Conservation (phyloP, 30 jellyfish, hydroid and myxozoan species). For the Aurelia sp. region DNA sequence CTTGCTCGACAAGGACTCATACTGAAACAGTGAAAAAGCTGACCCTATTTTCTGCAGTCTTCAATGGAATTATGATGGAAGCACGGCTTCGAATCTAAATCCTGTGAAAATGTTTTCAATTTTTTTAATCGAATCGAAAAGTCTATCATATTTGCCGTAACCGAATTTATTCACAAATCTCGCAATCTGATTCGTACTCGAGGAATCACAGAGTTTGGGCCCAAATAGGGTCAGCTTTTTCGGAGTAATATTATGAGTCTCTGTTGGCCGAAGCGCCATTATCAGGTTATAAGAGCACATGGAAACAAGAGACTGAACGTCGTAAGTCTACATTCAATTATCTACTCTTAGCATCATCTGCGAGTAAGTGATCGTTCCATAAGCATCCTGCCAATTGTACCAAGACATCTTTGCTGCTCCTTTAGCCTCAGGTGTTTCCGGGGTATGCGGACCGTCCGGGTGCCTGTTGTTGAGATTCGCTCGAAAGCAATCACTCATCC, state of each 20-base stretch:
- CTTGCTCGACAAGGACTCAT: too few relatives aligned
- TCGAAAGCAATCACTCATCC: conserved; percentile 36
- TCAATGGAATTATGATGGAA: too few relatives aligned
- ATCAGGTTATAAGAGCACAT: too few relatives aligned
- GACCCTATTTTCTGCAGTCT: too few relatives aligned
- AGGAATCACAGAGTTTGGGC: neutral
- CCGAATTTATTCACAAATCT: too few relatives aligned
- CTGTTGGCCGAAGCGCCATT: neutral
- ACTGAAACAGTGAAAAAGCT: too few relatives aligned
- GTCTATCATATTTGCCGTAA: too few relatives aligned
- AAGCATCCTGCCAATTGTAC: conserved; percentile 5
- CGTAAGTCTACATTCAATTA: neutral
- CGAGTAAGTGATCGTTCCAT: conserved; percentile 34
- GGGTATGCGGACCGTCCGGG: neutral
- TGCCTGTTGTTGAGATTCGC: conserved; percentile 46
- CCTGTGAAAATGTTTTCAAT: too few relatives aligned
- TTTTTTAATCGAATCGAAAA: too few relatives aligned
- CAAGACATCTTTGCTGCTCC: conserved; percentile 62
- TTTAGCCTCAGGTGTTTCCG: conserved; percentile 36
- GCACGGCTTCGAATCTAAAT: too few relatives aligned
- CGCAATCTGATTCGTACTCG: too few relatives aligned
- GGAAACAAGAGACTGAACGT: neutral
- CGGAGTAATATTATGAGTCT: neutral
- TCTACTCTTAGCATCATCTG: conserved; percentile 55
- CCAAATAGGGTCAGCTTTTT: neutral